phyloP scores from a whole-genome alignment of 2,888 invertebrate genomes.

The Chaetogeoica ovagalla region DNA sequence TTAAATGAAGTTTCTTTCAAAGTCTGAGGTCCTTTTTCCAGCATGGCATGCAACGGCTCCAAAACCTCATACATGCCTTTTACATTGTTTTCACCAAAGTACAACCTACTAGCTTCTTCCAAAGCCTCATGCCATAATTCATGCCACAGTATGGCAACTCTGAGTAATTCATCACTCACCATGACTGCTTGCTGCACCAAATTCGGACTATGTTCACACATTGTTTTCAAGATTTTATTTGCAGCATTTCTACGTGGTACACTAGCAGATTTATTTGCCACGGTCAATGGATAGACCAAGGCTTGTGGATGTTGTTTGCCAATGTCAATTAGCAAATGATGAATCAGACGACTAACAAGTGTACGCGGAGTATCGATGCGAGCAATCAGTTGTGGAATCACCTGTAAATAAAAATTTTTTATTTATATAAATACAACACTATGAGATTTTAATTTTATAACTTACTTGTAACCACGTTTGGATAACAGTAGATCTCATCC shows the following conservation, averaged over 20 bases:
- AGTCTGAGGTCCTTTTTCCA: slow-evolving; percentile 93
- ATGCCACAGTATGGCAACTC: slow-evolving; percentile 98
- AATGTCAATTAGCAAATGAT: slow-evolving; percentile 91
- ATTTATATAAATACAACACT: not conserved
- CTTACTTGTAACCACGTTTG: slow-evolving; percentile 93
- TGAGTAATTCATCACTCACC: slow-evolving; percentile 93
- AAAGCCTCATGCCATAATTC: slow-evolving; percentile 99
- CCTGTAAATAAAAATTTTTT: slow-evolving; percentile 60
- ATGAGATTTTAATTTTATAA: not conserved
- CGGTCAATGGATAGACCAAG: slow-evolving; percentile 94
- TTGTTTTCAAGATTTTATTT: slow-evolving; percentile 89
- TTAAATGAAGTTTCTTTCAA: slow-evolving; percentile 95
- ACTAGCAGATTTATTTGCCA: slow-evolving; percentile 93
- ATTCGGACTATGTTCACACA: slow-evolving; percentile 90
- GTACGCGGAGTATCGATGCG: slow-evolving; percentile 92
- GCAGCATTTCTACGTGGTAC: slow-evolving; percentile 84
- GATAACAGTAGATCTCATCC: slow-evolving; percentile 89
- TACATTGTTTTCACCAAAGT: slow-evolving; percentile 94
- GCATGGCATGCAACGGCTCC: slow-evolving; percentile 90
- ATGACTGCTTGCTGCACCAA: slow-evolving; percentile 94
- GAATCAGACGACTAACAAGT: slow-evolving; percentile 86
- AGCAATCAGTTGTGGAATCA: slow-evolving; percentile 97
- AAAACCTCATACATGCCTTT: slow-evolving; percentile 95
- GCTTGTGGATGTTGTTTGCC: slow-evolving; percentile 97
- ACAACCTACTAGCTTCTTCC: slow-evolving; percentile 89